Evolutionary conservation across 35 echinoderm and acorn worm species (phyloP).

Genomic region (Apostichopus parvimensis): DNA sequence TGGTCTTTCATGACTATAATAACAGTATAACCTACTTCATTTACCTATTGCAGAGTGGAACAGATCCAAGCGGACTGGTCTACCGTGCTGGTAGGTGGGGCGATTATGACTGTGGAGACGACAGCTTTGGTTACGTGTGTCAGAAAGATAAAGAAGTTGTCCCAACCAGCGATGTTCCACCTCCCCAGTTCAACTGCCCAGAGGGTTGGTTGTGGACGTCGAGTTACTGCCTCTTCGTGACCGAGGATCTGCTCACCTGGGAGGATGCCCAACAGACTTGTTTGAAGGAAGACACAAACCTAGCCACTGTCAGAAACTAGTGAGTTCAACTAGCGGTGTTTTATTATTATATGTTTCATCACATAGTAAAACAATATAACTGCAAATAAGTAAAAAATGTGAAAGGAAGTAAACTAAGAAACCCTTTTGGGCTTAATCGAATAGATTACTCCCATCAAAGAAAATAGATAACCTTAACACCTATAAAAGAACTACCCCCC

Average conservation of each 20-base stretch:
- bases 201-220: conserved; percentile 61
- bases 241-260: conserved; percentile 46
- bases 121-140: conserved; percentile 66
- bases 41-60: conserved; percentile 59
- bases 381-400: too few relatives aligned
- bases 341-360: too few relatives aligned
- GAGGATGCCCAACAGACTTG: conserved; percentile 49
- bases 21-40: neutral
- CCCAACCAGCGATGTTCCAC: conserved; percentile 58
- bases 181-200: conserved; percentile 57
- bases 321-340: conserved; percentile 56
- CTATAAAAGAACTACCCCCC: too few relatives aligned
- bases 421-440: too few relatives aligned
- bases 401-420: too few relatives aligned
- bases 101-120: conserved; percentile 63
- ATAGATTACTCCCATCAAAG: too few relatives aligned
- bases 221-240: conserved; percentile 53
- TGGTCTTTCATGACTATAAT: neutral
- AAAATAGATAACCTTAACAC: too few relatives aligned
- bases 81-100: conserved; percentile 66
- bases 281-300: conserved; percentile 20
- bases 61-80: conserved; percentile 44
- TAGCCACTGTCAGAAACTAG: conserved; percentile 53
- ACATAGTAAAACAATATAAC: too few relatives aligned
- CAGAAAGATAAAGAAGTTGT: conserved; percentile 57